Percentiles rank a stretch among this genome's conserved stretches.
Evolutionary conservation across 2,797 vertebrate species (phyloP).

Genomic region (Meriones psammophilus): DNA sequence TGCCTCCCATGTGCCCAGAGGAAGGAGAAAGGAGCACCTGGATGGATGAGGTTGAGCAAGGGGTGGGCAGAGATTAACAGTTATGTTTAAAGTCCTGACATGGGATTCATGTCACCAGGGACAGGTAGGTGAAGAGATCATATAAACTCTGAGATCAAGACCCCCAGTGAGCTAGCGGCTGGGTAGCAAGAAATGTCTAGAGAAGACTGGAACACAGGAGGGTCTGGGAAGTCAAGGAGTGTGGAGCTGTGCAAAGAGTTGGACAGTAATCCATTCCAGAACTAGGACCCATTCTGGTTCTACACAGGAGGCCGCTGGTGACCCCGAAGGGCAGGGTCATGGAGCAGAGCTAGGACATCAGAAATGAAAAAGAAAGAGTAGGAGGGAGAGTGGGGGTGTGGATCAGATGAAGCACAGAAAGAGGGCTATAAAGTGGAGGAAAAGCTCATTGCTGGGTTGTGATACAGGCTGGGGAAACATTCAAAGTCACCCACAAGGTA

Average conservation of each 20-base stretch:
- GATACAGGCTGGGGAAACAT: background rate
- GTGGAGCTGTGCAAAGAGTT: background rate
- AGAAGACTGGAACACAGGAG: background rate
- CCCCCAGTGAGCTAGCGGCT: background rate
- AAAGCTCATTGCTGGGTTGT: background rate
- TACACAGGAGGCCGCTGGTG: background rate
- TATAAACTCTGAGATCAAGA: background rate
- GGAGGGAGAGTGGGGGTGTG: too few species aligned
- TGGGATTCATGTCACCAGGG: background rate
- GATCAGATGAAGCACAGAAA: background rate
- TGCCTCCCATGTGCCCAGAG: background rate
- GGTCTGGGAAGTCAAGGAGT: background rate
- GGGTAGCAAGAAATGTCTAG: background rate
- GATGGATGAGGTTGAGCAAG: background rate
- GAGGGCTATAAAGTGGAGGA: background rate
- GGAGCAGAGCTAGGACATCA: too few species aligned
- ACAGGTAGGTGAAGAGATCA: too few species aligned
- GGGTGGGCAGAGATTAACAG: background rate
- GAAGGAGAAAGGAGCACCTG: background rate
- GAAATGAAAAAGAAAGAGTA: background rate
- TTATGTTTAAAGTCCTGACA: background rate
- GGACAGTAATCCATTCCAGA: background rate
- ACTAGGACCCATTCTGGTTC: background rate
- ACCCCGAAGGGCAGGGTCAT: background rate
- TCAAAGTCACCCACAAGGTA: background rate